phyloP scores from a whole-genome alignment of 2,113 vertebrate genomes.

The Tupaia chinensis region DNA sequence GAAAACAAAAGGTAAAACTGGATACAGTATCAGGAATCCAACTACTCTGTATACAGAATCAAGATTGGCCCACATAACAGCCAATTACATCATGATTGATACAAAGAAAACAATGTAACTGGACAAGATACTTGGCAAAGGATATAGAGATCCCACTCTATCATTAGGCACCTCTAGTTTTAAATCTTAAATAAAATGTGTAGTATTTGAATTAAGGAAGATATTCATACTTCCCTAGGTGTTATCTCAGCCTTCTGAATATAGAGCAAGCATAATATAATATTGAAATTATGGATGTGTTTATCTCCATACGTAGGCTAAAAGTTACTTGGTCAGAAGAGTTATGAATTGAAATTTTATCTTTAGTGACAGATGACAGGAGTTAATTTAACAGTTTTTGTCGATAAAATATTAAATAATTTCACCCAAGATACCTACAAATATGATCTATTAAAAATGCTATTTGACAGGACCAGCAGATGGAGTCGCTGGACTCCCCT shows the following conservation, averaged over 20 bases:
- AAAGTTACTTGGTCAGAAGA: not conserved
- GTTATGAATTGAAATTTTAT: not conserved
- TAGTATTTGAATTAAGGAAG: not conserved
- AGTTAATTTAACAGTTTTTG: not conserved
- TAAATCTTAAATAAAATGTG: not conserved
- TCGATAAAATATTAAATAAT: not conserved
- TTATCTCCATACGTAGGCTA: not conserved
- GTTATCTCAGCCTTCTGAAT: not conserved
- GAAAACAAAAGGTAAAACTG: not conserved
- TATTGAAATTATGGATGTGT: not conserved
- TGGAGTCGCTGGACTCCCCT: too few relatives aligned
- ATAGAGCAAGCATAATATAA: not conserved
- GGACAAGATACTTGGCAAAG: not conserved
- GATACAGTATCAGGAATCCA: not conserved
- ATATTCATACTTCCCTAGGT: not conserved
- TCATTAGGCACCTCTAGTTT: not conserved
- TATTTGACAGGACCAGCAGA: too few relatives aligned
- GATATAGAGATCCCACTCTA: not conserved
- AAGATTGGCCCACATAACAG: not conserved
- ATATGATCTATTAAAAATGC: too few relatives aligned
- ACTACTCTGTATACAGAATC: not conserved
- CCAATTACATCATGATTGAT: not conserved
- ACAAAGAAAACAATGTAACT: not conserved
- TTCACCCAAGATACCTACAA: not conserved
- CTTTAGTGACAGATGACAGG: not conserved